These are phyloP conservation scores for Gastracanthus pulcherrimus DNA, from an alignment of 2,888 invertebrate species.

Conservation along the genomic window DNA sequence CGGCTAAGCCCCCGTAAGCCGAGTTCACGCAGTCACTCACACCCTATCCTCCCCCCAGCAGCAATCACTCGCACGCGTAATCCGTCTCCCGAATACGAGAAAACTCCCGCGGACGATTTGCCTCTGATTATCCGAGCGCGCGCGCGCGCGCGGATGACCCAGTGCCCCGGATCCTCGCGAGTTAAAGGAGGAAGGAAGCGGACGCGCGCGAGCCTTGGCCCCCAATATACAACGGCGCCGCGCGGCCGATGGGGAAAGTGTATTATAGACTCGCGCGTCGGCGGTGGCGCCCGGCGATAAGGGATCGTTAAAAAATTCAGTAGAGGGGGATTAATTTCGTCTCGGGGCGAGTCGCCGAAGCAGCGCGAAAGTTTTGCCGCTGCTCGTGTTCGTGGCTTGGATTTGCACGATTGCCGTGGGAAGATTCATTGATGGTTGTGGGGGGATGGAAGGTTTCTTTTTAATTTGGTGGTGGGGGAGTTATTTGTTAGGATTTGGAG, in stretches of 20 bases:
- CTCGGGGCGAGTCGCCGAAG: not conserved
- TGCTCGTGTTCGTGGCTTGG: not conserved
- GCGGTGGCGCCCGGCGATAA: not conserved
- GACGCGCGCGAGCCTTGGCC: slow-evolving; percentile 38
- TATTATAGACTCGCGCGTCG: not conserved
- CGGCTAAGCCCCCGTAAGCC: no score
- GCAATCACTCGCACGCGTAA: not conserved
- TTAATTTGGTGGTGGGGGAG: not conserved
- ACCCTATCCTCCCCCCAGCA: no score
- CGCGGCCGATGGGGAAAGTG: not conserved
- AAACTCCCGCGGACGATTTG: not conserved
- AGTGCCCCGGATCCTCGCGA: slow-evolving; percentile 41
- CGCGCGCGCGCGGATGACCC: slow-evolving; percentile 21
- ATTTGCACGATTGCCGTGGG: not conserved
- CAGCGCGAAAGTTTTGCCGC: not conserved
- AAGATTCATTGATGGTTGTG: not conserved
- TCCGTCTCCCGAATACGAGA: not conserved
- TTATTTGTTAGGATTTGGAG: not conserved
- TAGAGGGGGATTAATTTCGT: no score
- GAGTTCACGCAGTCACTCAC: no score
- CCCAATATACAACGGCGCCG: not conserved
- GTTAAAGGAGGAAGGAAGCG: not conserved
- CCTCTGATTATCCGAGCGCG: slow-evolving; percentile 29
- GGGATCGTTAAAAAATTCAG: not conserved
- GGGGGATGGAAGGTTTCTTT: not conserved